phyloP scores from a whole-genome alignment of 2,113 vertebrate species.

The Vulpes vulpes region DNA sequence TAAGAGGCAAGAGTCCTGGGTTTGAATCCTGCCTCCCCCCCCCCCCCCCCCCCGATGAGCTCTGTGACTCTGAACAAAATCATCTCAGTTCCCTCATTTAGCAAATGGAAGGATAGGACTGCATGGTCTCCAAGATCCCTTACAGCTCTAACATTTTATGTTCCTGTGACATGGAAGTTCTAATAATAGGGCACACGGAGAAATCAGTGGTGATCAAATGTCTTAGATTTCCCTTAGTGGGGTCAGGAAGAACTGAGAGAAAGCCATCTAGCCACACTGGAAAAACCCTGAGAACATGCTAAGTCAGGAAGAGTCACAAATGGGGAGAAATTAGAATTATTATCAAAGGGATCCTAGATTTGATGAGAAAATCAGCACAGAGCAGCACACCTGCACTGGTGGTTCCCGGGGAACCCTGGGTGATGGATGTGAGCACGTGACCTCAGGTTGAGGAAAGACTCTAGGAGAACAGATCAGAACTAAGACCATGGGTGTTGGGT shows the following conservation, averaged over 20 bases:
- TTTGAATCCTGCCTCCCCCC: not conserved
- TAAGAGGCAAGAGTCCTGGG: not conserved
- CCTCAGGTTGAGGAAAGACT: not conserved
- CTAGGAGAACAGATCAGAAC: no score
- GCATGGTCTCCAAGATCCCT: not conserved
- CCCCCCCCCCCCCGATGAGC: no score
- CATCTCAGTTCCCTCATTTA: not conserved
- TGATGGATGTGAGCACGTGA: fast-evolving
- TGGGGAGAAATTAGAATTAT: not conserved
- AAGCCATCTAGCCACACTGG: not conserved
- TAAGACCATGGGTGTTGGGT: fast-evolving
- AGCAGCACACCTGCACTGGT: not conserved
- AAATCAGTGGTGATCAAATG: not conserved
- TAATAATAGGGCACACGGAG: not conserved
- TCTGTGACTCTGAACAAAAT: not conserved
- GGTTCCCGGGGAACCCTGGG: not conserved
- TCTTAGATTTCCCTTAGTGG: not conserved
- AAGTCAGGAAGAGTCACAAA: not conserved
- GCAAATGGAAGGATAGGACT: not conserved
- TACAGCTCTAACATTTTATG: not conserved
- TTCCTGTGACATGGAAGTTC: not conserved
- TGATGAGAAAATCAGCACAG: not conserved
- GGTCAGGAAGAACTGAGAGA: not conserved
- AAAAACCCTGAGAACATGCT: not conserved
- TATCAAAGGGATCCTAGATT: not conserved